Base-by-base conservation (phyloP, 92 coral and sea anemone genomes). In the Galaxea fascicularis region DNA sequence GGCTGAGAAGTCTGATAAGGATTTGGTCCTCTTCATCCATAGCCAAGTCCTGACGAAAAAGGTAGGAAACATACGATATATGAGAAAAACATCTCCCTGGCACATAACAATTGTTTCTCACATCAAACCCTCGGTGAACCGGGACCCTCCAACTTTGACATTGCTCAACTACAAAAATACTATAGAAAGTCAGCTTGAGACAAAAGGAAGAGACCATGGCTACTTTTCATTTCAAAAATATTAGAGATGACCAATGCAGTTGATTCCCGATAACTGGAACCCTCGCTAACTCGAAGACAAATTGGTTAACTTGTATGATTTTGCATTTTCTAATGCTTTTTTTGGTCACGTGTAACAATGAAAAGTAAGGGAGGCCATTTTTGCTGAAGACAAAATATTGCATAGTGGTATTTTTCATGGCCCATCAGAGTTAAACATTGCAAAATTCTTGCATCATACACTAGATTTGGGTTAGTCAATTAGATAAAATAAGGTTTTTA, bases 251-350 rank as follows among this genome's bases (percentile, higher is more conserved):
- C 51, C 51, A 46, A 46, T n/a, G n/a, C n/a, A n/a, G n/a, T n/a
- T n/a, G n/a, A n/a, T n/a, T n/a, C n/a, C n/a, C n/a, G n/a, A n/a
- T 46, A 46, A 46, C 51, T 46, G 51, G 51, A 46, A 46, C 51
- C 51, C 51, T 46, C 51, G 51, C 51, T 46, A 46, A 46, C 7
- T 46, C 51, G 51, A n/a, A n/a, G n/a, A n/a, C n/a, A n/a, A n/a
- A n/a, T n/a, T n/a, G n/a, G n/a, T n/a, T n/a, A n/a, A n/a, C n/a
- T n/a, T n/a, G n/a, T n/a, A n/a, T n/a, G n/a, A n/a, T n/a, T n/a
- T n/a, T n/a, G n/a, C 89, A 54, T 92, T 92, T 73, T 31, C 78
- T 15, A 83, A 74, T 84, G 56, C 88, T n/a, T 86, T 79, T 80
- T 90, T 90, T 87, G 90, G 96, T 58, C 69, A 62, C 49, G 68